Percentiles rank a stretch among this genome's conserved stretches.
Conservation (phyloP, 2,113 vertebrate genomes). For the Chascanopsetta lugubris region DNA sequence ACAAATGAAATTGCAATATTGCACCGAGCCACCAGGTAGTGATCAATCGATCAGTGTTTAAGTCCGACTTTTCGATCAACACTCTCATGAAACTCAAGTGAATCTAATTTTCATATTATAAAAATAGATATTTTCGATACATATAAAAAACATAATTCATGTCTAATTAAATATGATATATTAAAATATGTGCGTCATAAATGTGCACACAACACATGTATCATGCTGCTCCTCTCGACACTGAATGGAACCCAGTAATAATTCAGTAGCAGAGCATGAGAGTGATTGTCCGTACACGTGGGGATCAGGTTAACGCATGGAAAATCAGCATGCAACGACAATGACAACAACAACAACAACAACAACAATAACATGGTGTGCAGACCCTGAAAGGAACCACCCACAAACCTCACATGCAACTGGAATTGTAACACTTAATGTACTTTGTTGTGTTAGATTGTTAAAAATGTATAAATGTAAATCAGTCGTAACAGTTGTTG, state of each 20-base stretch:
- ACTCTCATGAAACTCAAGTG: too few relatives aligned
- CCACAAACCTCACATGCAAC: neutral
- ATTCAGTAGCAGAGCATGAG: slow-evolving; percentile 63
- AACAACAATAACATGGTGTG: slow-evolving; percentile 38
- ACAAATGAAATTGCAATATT: too few relatives aligned
- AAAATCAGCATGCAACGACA: slow-evolving; percentile 73
- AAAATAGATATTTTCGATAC: neutral
- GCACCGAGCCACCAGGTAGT: too few relatives aligned
- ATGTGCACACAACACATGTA: neutral
- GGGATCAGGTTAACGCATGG: slow-evolving; percentile 73
- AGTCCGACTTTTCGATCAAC: too few relatives aligned
- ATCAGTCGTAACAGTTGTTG: neutral
- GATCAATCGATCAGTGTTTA: too few relatives aligned
- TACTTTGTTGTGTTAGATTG: neutral
- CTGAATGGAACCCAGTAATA: slow-evolving; percentile 62
- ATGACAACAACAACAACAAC: slow-evolving; percentile 63
- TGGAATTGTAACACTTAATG: neutral
- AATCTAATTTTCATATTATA: too few relatives aligned
- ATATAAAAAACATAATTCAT: too few relatives aligned
- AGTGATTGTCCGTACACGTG: slow-evolving; percentile 69
- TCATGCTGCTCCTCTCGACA: slow-evolving; percentile 10
- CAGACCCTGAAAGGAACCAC: neutral
- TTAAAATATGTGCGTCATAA: neutral
- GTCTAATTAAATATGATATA: too few relatives aligned
- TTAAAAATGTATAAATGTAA: neutral